Evolutionary conservation across 2,888 invertebrate genomes (phyloP).

Genomic region (Tortricodes alternella): DNA sequence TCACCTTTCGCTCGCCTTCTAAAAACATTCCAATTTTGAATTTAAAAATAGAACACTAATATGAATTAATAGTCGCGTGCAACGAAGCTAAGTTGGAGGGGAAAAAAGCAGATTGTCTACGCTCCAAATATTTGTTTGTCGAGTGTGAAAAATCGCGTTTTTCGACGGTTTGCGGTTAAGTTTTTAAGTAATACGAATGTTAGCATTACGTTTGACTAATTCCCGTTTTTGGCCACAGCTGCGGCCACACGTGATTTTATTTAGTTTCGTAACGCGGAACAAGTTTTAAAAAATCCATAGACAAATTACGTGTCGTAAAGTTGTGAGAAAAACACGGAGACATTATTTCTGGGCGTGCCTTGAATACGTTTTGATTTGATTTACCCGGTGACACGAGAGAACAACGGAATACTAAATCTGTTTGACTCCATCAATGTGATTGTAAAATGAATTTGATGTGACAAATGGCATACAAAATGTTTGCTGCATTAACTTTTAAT

Average conservation of each 20-base stretch:
- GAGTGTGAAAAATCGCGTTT: constrained; percentile 77
- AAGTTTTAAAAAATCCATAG: constrained; percentile 44
- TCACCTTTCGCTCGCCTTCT: constrained; percentile 42
- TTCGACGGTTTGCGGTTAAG: constrained; percentile 69
- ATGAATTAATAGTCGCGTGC: constrained; percentile 66
- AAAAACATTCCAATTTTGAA: constrained; percentile 35
- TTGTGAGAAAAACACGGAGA: constrained; percentile 24
- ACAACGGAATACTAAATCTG: constrained; percentile 17
- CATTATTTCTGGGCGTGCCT: constrained; percentile 24
- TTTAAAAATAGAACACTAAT: constrained; percentile 68
- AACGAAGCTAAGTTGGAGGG: constrained; percentile 42
- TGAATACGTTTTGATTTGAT: constrained; percentile 24
- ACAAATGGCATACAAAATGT: not conserved
- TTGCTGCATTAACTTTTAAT: no score
- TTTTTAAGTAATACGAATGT: constrained; percentile 77
- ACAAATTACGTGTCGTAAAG: constrained; percentile 28
- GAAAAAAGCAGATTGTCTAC: constrained; percentile 60
- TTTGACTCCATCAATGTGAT: constrained; percentile 7
- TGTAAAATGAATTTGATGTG: not conserved
- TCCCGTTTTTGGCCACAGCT: constrained; percentile 60
- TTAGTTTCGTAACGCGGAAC: constrained; percentile 60
- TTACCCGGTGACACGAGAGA: constrained; percentile 16
- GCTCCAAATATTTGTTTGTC: constrained; percentile 72
- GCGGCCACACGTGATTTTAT: constrained; percentile 64
- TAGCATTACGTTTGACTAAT: constrained; percentile 69